Evolutionary conservation across 2,797 vertebrate species (phyloP).

Genomic region (Bovichtus diacanthus): DNA sequence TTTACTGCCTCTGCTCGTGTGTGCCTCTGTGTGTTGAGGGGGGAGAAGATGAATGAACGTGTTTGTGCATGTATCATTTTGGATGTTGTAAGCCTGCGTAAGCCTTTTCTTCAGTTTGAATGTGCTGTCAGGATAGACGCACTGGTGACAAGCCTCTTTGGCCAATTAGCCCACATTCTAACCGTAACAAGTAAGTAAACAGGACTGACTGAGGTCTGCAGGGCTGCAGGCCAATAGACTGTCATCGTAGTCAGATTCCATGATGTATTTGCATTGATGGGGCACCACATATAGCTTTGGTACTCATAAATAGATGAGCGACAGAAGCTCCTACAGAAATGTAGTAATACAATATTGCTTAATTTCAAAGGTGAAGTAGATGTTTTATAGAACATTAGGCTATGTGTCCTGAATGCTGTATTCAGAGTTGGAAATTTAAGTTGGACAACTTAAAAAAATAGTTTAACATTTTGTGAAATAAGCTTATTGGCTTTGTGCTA

Average conservation of each 20-base stretch:
- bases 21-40: constrained; percentile 14
- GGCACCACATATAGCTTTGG: not conserved
- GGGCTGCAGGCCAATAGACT: not conserved
- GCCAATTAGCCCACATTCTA: constrained; percentile 38
- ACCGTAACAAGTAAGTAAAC: constrained; percentile 26
- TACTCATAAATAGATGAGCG: not conserved
- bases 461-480: not conserved
- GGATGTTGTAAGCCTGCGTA: constrained; percentile 27
- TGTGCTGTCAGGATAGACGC: constrained; percentile 14
- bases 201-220: constrained; percentile 3
- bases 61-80: constrained; percentile 24
- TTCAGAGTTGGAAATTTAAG: not conserved
- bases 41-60: constrained; percentile 27
- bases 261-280: not conserved
- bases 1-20: constrained; percentile 22
- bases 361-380: not conserved
- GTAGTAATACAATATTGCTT: not conserved
- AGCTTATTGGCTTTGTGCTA: not conserved
- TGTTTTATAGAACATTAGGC: not conserved
- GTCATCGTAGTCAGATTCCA: not conserved
- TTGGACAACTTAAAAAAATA: not conserved
- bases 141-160: constrained; percentile 20
- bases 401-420: not conserved
- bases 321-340: not conserved
- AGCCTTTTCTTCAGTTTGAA: constrained; percentile 20